Percentiles rank a stretch among this genome's conserved stretches.
These are phyloP conservation scores for Syngnathus rostellatus DNA, from an alignment of 2,797 vertebrate species.

Conservation along the genomic window DNA sequence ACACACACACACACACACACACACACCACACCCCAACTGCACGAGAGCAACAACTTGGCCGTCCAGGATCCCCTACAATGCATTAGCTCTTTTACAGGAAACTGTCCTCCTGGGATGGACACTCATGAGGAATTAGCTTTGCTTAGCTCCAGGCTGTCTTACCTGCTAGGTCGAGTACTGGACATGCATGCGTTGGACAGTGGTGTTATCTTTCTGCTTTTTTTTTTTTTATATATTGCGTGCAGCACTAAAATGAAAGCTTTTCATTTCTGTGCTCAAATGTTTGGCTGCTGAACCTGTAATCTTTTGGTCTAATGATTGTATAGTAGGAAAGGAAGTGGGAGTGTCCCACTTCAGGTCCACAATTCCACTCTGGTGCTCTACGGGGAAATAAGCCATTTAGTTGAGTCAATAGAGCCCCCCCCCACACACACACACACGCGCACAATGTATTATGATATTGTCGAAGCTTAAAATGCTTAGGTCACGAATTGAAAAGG, in stretches of 20 bases:
- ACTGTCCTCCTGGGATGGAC: conserved; percentile 33
- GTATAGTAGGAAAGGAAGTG: conserved; percentile 26
- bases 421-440: not conserved
- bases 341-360: conserved; percentile 28
- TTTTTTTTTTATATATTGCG: too few relatives aligned
- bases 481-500: not conserved
- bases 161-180: conserved; percentile 24
- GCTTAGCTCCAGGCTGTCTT: conserved; percentile 9
- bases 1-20: conserved; percentile 6
- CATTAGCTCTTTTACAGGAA: conserved; percentile 61
- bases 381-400: conserved; percentile 45
- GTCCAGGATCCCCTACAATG: conserved; percentile 30
- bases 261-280: not conserved
- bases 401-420: conserved; percentile 46
- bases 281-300: not conserved
- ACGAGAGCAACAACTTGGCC: conserved; percentile 33
- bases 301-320: not conserved
- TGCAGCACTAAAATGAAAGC: not conserved
- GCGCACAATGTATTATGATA: not conserved
- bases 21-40: conserved; percentile 23
- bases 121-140: conserved; percentile 1
- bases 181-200: not conserved
- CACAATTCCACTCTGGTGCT: conserved; percentile 29
- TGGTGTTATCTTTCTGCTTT: not conserved
- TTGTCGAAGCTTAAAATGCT: not conserved